Percentiles rank a stretch among this genome's conserved stretches.
phyloP scores from a whole-genome alignment of 2,888 invertebrate genomes.

The Erpobdella octoculata region DNA sequence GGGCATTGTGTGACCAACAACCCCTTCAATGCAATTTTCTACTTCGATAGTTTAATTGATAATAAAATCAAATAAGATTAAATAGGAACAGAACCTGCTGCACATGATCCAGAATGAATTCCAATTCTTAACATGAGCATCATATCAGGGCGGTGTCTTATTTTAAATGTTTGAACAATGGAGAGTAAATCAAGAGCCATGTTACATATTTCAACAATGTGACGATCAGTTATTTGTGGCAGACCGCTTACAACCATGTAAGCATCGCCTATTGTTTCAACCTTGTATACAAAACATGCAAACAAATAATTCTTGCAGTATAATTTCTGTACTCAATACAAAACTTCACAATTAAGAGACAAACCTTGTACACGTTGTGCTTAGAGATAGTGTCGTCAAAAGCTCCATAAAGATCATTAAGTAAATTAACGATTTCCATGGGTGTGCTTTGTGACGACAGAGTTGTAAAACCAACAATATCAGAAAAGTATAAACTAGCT shows the following conservation, averaged over 20 bases:
- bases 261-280: slow-evolving; percentile 38
- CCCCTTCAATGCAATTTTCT: too few species aligned
- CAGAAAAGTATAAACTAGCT: slow-evolving; percentile 46
- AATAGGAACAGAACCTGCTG: slow-evolving; percentile 2
- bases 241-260: slow-evolving; percentile 38
- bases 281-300: too few species aligned
- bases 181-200: slow-evolving; percentile 39
- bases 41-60: too few species aligned
- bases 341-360: not conserved
- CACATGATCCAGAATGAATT: slow-evolving; percentile 41
- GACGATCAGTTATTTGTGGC: slow-evolving; percentile 57
- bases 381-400: slow-evolving; percentile 44
- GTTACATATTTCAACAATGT: slow-evolving; percentile 38
- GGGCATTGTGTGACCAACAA: slow-evolving; percentile 35
- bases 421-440: slow-evolving; percentile 45
- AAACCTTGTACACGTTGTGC: slow-evolving; percentile 48
- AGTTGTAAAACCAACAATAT: slow-evolving; percentile 45
- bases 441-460: slow-evolving; percentile 43
- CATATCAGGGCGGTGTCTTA: slow-evolving; percentile 39
- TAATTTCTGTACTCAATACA: not conserved
- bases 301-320: too few species aligned
- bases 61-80: not conserved
- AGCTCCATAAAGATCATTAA: slow-evolving; percentile 46
- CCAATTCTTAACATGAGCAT: slow-evolving; percentile 38
- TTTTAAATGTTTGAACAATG: slow-evolving; percentile 35